Evolutionary conservation across 2,113 vertebrate species (phyloP), one percentile per base, ranked within the genome.

Genomic region (Seriola aureovittata): DNA sequence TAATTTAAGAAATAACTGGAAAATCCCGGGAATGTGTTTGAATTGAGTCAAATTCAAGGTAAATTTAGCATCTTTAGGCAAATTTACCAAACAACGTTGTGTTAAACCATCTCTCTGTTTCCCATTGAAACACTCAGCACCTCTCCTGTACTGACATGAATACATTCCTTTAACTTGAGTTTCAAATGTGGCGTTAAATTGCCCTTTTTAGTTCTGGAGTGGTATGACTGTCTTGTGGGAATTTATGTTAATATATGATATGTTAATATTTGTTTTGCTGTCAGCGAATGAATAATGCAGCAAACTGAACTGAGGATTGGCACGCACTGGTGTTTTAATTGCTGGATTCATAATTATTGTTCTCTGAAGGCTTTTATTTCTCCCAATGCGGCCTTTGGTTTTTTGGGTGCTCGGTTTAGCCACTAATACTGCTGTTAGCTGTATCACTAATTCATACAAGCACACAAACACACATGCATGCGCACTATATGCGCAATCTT

Each of bases 231-330:
- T 88, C 78, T 87, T 55, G 1, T 78, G 85, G 79, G 89, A 88
- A 71, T 83, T 84, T 79, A 80, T 91, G 85, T 86, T 91, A 90
- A 90, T 94, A 87, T 92, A 89, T 91, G 78, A 89, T 89, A 90
- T 90, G 90, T 86, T 93, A 93, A 93, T 91, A 90, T 91, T 93
- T 93, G 84, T 93, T 93, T 93, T 85, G 82, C 88, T 91, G 80
- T 91, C 79, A 79, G 84, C n/a, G 58, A 65, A 91, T 93, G 86
- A 92, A 93, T 93, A 94, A 93, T 93, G 89, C 86, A 92, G 68
- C 65, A 62, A 58, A 74, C 34, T 85, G 82, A 86, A 87, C 65
- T 81, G 57, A 87, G 80, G 55, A 81, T 78, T 88, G 72, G 85
- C 58, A 78, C 78, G 57, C 34, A 34, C 70, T 77, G 70, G n/a